Evolutionary conservation across 2,888 invertebrate genomes (phyloP), one percentile per base, ranked within the genome.

Genomic region (Lasioglossum figueresi): DNA sequence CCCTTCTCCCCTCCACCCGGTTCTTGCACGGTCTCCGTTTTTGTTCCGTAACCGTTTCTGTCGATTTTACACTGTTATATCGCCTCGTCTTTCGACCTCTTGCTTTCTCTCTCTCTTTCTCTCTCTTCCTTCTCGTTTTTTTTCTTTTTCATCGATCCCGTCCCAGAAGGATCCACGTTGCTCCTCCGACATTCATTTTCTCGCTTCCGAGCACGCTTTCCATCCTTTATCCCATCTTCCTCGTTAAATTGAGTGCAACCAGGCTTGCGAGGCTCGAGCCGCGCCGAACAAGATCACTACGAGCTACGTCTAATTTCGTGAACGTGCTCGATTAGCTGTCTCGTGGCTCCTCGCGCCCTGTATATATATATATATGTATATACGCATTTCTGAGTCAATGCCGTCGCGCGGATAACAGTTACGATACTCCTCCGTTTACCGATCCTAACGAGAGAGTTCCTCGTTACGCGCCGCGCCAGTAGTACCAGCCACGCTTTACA

Each of bases 311-410:
- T 90, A 90, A 89, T 89, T 89, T 88, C 78, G 74, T 59, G 84
- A 84, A 89, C 88, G 89, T 90, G 85, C 88, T 78, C 86, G 88
- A 90, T 88, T 85, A 89, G 84, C 56, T 78, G 74, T 80, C 81
- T 84, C 68, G 37, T 48, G 63, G 76, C 79, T 74, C 63, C 76
- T 81, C 75, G n/a, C n/a, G 63, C 66, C 4, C 16, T n/a, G 5
- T 45, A 45, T 45, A 45, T 66, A 45, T 45, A 45, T 45, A 45
- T 66, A 45, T 45, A 45, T 52, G 40, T 63, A 63, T 63, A 72
- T 66, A 16, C 80, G 59, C 71, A 72, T 86, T 66, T 59, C 71
- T 12, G 72, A 40, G 79, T 82, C 72, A 79, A 78, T 83, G 66
- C 52, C 43, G 70, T 10, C 70, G 40, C 70, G 66, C 8, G 76